A percentile compares a stretch with the other conserved stretches of the same genome.
Conservation (phyloP, 2,888 invertebrate species). For the Lacanobia oleracea region DNA sequence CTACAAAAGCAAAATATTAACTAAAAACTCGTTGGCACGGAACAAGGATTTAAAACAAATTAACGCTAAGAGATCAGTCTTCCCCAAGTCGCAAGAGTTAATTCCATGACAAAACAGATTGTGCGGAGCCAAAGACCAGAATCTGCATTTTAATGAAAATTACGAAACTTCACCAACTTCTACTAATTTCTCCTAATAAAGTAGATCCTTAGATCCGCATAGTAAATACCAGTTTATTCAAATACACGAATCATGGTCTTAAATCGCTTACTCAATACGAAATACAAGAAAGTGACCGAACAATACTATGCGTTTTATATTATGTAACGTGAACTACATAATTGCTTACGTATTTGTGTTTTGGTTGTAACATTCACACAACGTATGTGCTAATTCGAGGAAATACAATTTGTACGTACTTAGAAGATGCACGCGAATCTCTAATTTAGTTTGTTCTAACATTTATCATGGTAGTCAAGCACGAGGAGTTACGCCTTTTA, state of each 20-base stretch:
- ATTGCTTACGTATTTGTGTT: conserved; percentile 61
- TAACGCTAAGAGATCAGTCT: neutral
- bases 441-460: conserved; percentile 60
- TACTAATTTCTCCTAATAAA: conserved; percentile 54
- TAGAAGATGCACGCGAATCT: conserved; percentile 65
- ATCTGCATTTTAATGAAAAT: conserved; percentile 42
- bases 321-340: conserved; percentile 63
- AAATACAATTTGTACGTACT: conserved; percentile 55
- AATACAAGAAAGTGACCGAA: conserved; percentile 49
- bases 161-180: conserved; percentile 34
- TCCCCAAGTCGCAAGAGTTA: conserved; percentile 19
- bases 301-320: conserved; percentile 44
- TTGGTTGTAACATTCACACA: conserved; percentile 63
- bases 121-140: conserved; percentile 11
- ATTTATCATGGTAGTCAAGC: conserved; percentile 32
- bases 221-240: conserved; percentile 55
- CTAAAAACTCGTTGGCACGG: neutral
- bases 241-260: conserved; percentile 43
- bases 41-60: conserved; percentile 28
- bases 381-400: conserved; percentile 66
- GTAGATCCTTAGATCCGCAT: conserved; percentile 49
- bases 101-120: conserved; percentile 36
- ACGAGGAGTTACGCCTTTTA: conserved; percentile 2
- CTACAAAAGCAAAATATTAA: neutral
- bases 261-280: conserved; percentile 48